Evolutionary conservation across 2,797 vertebrate genomes (phyloP).

Genomic region (Rhynchonycteris naso): DNA sequence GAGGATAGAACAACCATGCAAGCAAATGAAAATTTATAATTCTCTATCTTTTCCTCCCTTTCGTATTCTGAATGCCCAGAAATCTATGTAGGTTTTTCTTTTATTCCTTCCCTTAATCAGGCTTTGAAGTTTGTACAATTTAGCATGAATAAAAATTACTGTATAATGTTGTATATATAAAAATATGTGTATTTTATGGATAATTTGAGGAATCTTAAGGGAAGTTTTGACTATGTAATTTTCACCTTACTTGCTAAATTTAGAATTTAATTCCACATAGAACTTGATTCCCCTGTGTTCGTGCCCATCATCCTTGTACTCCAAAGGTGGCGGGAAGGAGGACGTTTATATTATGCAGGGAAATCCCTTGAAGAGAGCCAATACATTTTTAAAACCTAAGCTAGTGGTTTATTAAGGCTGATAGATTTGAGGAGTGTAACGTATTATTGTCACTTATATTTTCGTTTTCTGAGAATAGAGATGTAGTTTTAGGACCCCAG

Average conservation of each 20-base stretch:
- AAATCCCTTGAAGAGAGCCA: conserved; percentile 42
- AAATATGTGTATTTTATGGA: conserved; percentile 1
- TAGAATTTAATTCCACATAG: conserved; percentile 25
- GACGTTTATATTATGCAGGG: conserved; percentile 26
- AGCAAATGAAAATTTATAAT: conserved; percentile 1
- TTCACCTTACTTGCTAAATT: conserved; percentile 46
- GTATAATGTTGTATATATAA: conserved; percentile 27
- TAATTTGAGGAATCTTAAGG: conserved; percentile 57
- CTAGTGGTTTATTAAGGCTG: conserved; percentile 33
- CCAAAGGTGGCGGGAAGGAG: conserved; percentile 38
- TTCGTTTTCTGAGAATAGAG: conserved; percentile 59
- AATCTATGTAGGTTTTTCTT: not conserved
- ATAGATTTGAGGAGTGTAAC: conserved; percentile 39
- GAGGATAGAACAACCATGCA: not conserved
- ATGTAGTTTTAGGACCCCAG: conserved; percentile 34
- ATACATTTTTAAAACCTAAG: conserved; percentile 10
- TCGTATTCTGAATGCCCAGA: not conserved
- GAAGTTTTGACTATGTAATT: conserved; percentile 45
- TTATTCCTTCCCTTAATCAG: conserved; percentile 50
- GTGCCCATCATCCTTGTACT: not conserved
- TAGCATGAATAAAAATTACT: conserved; percentile 55
- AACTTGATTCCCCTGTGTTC: not conserved
- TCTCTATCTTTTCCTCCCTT: not conserved
- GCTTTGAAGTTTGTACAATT: not conserved
- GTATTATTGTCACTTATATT: conserved; percentile 56